A percentile compares a stretch with the other conserved stretches of the same genome.
phyloP scores from a whole-genome alignment of 2,797 vertebrate species.

The Scyliorhinus canicula region DNA sequence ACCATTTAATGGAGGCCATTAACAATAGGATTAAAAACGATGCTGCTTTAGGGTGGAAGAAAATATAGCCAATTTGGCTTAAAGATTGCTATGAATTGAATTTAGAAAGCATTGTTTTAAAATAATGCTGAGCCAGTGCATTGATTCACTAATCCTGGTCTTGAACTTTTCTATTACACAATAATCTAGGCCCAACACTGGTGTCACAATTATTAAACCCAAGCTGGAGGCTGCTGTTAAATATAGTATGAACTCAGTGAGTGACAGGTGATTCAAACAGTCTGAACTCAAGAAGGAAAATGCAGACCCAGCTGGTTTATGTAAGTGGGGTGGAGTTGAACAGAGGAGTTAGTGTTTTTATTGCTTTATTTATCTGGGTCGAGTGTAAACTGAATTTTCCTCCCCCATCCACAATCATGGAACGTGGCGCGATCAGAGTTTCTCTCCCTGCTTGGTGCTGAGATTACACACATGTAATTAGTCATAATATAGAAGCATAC shows the following conservation, averaged over 20 bases:
- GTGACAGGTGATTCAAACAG: slow-evolving; percentile 15
- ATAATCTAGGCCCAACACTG: background rate
- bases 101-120: slow-evolving; percentile 25
- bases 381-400: background rate
- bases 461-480: background rate
- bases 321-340: background rate
- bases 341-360: background rate
- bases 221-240: slow-evolving; percentile 7
- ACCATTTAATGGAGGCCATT: background rate
- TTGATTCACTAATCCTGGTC: background rate
- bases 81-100: background rate
- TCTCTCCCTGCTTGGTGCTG: background rate
- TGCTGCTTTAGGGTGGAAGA: background rate
- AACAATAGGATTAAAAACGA: slow-evolving; percentile 8
- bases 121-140: slow-evolving; percentile 4
- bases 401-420: background rate
- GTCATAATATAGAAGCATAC: background rate
- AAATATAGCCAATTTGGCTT: background rate
- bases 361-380: background rate
- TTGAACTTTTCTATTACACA: slow-evolving; percentile 24
- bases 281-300: background rate
- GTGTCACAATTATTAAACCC: slow-evolving; percentile 1
- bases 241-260: background rate
- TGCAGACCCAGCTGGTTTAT: slow-evolving; percentile 21
- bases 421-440: background rate